phyloP scores from a whole-genome alignment of 2,888 invertebrate genomes.

The Therioaphis trifolii region DNA sequence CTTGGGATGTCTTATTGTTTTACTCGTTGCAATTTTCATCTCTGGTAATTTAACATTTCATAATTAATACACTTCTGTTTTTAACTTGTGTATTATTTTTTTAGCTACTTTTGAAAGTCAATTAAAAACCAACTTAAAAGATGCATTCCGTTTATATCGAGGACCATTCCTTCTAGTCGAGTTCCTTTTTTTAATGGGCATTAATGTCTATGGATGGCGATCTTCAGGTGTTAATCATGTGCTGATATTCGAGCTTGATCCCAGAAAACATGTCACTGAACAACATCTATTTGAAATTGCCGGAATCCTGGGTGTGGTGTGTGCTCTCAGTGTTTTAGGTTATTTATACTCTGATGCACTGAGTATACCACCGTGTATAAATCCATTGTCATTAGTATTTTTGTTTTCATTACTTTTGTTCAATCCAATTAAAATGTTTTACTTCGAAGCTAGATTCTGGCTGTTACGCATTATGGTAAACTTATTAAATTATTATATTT shows the following conservation, averaged over 20 bases:
- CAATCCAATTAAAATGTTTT: conserved; percentile 81
- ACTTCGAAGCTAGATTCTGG: conserved; percentile 83
- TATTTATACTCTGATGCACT: conserved; percentile 77
- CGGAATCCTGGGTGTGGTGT: conserved; percentile 80
- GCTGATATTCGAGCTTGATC: conserved; percentile 84
- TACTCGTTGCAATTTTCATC: conserved; percentile 78
- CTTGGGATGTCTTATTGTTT: conserved; percentile 83
- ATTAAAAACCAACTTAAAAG: conserved; percentile 40
- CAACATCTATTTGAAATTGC: conserved; percentile 83
- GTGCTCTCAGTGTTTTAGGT: conserved; percentile 76
- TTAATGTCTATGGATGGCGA: conserved; percentile 85
- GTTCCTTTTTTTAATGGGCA: conserved; percentile 81
- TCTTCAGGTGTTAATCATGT: conserved; percentile 87
- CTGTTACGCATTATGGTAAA: conserved; percentile 75
- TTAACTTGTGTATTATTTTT: conserved; percentile 48
- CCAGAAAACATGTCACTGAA: conserved; percentile 80
- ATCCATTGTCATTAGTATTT: conserved; percentile 78
- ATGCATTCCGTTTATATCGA: conserved; percentile 78
- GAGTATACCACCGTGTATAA: conserved; percentile 80
- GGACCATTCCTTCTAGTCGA: conserved; percentile 82
- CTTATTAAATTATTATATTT: background rate
- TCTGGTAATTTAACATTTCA: conserved; percentile 71
- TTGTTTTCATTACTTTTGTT: conserved; percentile 78
- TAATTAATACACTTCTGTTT: background rate
- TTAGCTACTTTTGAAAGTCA: conserved; percentile 63